phyloP scores from a whole-genome alignment of 2,113 vertebrate species.

The Chloebia gouldiae region DNA sequence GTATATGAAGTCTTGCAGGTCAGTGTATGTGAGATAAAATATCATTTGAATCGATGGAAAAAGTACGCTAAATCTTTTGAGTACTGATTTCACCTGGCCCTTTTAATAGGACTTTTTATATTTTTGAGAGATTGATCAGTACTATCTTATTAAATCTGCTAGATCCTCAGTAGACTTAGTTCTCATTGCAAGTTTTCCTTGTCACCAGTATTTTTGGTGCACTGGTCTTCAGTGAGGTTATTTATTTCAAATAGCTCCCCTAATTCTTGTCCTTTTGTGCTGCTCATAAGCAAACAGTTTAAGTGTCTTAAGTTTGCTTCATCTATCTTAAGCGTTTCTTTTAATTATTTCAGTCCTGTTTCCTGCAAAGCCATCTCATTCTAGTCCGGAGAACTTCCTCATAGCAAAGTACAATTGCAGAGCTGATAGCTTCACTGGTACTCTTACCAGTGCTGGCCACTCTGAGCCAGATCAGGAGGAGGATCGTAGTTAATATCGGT shows the following conservation, averaged over 20 bases:
- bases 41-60: background rate
- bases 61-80: background rate
- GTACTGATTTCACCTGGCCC: background rate
- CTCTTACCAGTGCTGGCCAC: background rate
- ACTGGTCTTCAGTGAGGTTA: background rate
- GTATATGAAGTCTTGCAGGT: accelerated
- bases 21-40: background rate
- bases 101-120: background rate
- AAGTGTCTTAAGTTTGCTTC: background rate
- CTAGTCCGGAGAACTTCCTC: background rate
- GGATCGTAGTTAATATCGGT: background rate
- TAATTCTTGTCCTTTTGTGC: background rate
- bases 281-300: background rate
- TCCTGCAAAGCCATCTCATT: background rate
- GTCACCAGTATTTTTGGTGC: background rate
- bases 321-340: background rate
- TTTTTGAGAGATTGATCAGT: background rate
- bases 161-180: background rate
- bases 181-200: background rate
- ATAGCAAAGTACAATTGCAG: background rate
- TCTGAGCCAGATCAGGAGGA: background rate
- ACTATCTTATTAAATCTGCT: accelerated
- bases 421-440: background rate
- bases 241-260: background rate
- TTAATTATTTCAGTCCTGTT: background rate